These are phyloP conservation scores for Hydropotes inermis DNA, from an alignment of 2,113 vertebrate species.

Conservation along the genomic window DNA sequence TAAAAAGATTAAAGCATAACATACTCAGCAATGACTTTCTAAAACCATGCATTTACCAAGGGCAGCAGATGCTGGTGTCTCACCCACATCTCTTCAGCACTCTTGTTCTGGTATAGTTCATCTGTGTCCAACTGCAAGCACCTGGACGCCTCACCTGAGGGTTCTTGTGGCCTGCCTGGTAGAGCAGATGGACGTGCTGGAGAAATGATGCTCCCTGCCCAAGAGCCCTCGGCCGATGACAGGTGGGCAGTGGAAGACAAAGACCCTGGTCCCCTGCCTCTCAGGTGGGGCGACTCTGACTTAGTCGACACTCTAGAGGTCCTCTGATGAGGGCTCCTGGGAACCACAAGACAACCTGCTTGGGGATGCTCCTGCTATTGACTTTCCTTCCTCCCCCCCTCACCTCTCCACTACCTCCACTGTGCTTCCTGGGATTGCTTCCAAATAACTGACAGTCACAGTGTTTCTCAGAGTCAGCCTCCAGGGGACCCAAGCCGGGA, in stretches of 20 bases:
- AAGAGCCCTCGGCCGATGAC: neutral
- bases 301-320: too few species aligned
- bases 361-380: neutral
- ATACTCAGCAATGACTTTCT: neutral
- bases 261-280: neutral
- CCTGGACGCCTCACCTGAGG: neutral
- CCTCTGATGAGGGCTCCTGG: neutral
- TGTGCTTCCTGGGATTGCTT: neutral
- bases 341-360: neutral
- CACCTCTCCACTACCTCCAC: neutral
- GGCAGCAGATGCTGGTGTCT: accelerated
- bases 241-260: too few species aligned
- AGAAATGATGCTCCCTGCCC: neutral
- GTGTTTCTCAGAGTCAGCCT: neutral
- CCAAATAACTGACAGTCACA: neutral
- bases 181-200: neutral
- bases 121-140: too few species aligned
- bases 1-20: neutral
- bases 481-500: neutral
- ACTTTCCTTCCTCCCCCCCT: too few species aligned
- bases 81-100: neutral
- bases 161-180: accelerated
- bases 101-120: neutral
- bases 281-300: accelerated
- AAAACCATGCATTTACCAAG: neutral